Evolutionary conservation across 2,797 vertebrate species (phyloP).

Genomic region (Amblyopsis hoosieri): DNA sequence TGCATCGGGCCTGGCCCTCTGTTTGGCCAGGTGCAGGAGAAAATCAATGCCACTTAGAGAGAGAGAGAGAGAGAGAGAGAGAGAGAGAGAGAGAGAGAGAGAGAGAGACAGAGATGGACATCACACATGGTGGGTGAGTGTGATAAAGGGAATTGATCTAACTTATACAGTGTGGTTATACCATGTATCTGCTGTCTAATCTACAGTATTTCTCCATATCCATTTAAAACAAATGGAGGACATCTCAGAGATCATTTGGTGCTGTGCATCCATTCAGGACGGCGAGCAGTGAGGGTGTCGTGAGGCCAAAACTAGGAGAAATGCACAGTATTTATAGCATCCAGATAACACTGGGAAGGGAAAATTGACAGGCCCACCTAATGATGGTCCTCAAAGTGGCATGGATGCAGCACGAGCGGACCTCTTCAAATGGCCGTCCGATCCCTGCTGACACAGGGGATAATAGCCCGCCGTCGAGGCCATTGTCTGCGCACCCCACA

Average conservation of each 20-base stretch:
- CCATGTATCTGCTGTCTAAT: slow-evolving; percentile 11
- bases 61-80: slow-evolving; percentile 27
- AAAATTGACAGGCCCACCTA: slow-evolving; percentile 81
- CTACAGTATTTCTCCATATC: slow-evolving; percentile 16
- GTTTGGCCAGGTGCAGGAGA: slow-evolving; percentile 72
- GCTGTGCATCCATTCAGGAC: slow-evolving; percentile 36
- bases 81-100: slow-evolving; percentile 53
- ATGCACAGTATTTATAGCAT: slow-evolving; percentile 77
- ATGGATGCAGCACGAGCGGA: slow-evolving; percentile 75
- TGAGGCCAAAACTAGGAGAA: slow-evolving; percentile 56
- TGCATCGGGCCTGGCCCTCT: slow-evolving; percentile 63
- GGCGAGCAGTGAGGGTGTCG: slow-evolving; percentile 46
- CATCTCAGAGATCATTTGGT: slow-evolving; percentile 37
- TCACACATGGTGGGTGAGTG: slow-evolving; percentile 2
- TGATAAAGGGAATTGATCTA: not conserved
- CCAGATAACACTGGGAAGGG: slow-evolving; percentile 67
- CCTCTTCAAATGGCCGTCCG: slow-evolving; percentile 78
- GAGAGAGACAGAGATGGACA: slow-evolving; percentile 5
- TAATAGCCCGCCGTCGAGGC: slow-evolving; percentile 75
- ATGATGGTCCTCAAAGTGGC: slow-evolving; percentile 81
- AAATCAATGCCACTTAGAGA: slow-evolving; percentile 47
- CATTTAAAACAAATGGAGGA: slow-evolving; percentile 39
- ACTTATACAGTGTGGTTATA: not conserved
- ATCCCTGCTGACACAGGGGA: slow-evolving; percentile 78
- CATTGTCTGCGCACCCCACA: slow-evolving; percentile 78